phyloP scores from a whole-genome alignment of 2,113 vertebrate genomes.

The Paralichthys olivaceus region DNA sequence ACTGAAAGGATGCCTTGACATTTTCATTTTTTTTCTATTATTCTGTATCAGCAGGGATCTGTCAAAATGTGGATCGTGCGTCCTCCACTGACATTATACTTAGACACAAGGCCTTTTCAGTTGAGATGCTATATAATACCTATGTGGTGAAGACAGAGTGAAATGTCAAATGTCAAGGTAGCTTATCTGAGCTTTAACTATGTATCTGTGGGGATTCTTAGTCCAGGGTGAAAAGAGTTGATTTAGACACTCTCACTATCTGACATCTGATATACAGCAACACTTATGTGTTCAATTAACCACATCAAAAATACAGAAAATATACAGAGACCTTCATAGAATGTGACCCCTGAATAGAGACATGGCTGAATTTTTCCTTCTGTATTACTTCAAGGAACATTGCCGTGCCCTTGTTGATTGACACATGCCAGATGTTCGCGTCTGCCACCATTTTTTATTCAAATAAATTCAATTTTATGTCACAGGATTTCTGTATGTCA shows the following conservation, averaged over 20 bases:
- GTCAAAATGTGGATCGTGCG: neutral
- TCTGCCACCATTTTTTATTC: no score
- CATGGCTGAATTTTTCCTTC: no score
- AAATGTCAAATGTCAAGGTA: conserved; percentile 18
- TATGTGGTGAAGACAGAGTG: conserved; percentile 7
- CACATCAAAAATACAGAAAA: neutral
- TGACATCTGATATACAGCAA: neutral
- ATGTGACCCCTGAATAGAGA: no score
- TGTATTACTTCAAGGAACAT: no score
- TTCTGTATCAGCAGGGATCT: neutral
- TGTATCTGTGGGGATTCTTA: neutral
- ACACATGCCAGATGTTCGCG: no score
- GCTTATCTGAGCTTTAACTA: neutral
- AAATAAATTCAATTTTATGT: no score
- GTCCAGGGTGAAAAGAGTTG: neutral
- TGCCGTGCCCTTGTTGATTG: no score
- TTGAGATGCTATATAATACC: neutral
- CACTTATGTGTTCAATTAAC: neutral
- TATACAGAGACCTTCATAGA: no score
- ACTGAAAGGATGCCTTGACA: neutral
- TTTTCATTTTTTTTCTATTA: conserved; percentile 11
- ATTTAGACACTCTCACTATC: neutral
- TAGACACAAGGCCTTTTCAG: conserved; percentile 13
- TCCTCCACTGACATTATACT: neutral
- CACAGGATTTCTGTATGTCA: no score